A percentile compares a stretch with the other conserved stretches of the same genome.
Conservation (phyloP, 2,113 vertebrate species). For the Callospermophilus lateralis region DNA sequence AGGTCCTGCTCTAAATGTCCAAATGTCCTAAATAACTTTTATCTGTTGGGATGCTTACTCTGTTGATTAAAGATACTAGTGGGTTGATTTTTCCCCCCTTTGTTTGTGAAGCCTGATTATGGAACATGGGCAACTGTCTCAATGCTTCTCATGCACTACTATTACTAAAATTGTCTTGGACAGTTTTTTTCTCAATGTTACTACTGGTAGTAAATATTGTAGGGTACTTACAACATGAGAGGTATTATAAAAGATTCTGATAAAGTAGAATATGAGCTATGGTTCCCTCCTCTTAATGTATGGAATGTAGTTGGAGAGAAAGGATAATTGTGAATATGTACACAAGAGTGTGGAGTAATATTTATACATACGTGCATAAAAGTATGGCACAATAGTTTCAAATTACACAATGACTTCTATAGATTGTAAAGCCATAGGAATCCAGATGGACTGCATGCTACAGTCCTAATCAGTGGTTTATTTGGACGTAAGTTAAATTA, state of each 20-base stretch:
- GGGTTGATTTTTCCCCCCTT: no score
- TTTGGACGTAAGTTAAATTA: not conserved
- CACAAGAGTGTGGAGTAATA: not conserved
- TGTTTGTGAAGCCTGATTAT: no score
- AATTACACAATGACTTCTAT: not conserved
- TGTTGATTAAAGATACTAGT: not conserved
- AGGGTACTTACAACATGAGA: not conserved
- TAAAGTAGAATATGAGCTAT: not conserved
- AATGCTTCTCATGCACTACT: not conserved
- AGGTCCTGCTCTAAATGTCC: not conserved
- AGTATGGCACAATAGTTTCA: not conserved
- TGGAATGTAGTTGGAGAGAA: not conserved
- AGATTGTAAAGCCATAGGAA: not conserved
- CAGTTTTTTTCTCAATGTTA: slow-evolving; percentile 27
- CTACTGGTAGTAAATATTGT: not conserved
- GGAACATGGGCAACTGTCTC: not conserved
- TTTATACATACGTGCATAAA: not conserved
- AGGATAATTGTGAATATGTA: not conserved
- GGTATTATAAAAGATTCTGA: not conserved
- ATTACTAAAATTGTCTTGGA: not conserved
- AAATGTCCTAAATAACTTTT: not conserved
- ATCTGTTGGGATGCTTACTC: not conserved
- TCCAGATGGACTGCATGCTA: not conserved
- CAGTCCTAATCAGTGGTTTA: not conserved
- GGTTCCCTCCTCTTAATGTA: not conserved